A percentile compares a stretch with the other conserved stretches of the same genome.
These are phyloP conservation scores for Parascotia fuliginaria DNA, from an alignment of 2,888 invertebrate genomes.

Conservation along the genomic window DNA sequence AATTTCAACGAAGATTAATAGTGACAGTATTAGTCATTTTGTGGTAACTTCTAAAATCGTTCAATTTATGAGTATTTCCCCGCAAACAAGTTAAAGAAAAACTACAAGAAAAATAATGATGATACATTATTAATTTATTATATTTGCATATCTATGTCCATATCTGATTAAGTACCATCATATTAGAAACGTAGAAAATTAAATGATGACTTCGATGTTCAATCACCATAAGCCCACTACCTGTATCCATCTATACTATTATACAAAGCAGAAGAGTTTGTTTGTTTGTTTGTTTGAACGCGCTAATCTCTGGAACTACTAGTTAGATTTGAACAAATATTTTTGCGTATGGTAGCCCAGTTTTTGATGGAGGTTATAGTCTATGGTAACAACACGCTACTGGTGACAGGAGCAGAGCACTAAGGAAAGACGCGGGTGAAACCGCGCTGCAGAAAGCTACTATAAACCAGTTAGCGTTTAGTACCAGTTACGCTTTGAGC, in stretches of 20 bases:
- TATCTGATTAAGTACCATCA: slow-evolving; percentile 5
- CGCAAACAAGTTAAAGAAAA: not conserved
- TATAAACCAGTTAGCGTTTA: slow-evolving; percentile 37
- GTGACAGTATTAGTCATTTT: not conserved
- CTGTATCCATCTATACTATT: no score
- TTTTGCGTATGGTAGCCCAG: no score
- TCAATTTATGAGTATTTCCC: not conserved
- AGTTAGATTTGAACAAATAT: no score
- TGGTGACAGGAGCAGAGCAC: no score
- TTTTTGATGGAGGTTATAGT: no score
- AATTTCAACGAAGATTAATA: not conserved
- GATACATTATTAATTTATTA: slow-evolving; percentile 2
- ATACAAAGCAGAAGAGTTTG: no score
- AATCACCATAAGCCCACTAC: slow-evolving; percentile 13
- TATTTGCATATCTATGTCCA: slow-evolving; percentile 9
- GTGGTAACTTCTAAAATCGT: not conserved
- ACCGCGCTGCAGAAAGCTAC: no score
- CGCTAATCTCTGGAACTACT: no score
- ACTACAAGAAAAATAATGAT: not conserved
- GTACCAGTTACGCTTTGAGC: slow-evolving; percentile 47
- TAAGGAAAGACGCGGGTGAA: no score
- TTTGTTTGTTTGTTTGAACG: no score
- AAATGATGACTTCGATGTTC: slow-evolving; percentile 10
- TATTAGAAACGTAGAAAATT: slow-evolving; percentile 7
- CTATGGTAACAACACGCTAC: no score